Evolutionary conservation across 2,797 vertebrate genomes (phyloP).

Genomic region (Argya squamiceps): DNA sequence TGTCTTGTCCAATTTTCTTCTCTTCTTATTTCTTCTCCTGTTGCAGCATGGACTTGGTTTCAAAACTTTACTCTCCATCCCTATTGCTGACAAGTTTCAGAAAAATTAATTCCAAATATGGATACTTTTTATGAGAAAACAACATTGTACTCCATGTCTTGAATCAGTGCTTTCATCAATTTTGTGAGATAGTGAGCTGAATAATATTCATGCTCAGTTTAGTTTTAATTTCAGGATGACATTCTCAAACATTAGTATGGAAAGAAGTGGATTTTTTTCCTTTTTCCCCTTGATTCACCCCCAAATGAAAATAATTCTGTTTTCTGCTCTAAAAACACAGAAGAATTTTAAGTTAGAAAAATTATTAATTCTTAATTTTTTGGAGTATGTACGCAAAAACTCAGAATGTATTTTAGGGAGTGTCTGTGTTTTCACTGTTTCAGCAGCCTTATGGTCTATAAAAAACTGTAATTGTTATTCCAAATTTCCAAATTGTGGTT

Average conservation of each 20-base stretch:
- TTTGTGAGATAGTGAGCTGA: neutral
- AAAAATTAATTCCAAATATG: neutral
- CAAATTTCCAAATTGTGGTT: neutral
- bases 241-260: neutral
- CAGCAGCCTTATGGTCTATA: neutral
- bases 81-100: neutral
- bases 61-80: neutral
- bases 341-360: neutral
- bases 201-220: neutral
- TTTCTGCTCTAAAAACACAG: neutral
- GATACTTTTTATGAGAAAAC: neutral
- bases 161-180: neutral
- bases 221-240: neutral
- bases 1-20: neutral
- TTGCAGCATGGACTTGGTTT: neutral
- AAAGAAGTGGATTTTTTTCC: neutral
- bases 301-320: neutral
- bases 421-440: neutral
- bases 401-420: neutral
- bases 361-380: neutral
- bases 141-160: neutral
- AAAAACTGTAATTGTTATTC: neutral
- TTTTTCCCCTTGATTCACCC: accelerated
- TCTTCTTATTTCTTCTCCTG: neutral
- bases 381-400: neutral